Conservation (phyloP, 1,140 invertebrate species). For the Callitettix versicolor region DNA sequence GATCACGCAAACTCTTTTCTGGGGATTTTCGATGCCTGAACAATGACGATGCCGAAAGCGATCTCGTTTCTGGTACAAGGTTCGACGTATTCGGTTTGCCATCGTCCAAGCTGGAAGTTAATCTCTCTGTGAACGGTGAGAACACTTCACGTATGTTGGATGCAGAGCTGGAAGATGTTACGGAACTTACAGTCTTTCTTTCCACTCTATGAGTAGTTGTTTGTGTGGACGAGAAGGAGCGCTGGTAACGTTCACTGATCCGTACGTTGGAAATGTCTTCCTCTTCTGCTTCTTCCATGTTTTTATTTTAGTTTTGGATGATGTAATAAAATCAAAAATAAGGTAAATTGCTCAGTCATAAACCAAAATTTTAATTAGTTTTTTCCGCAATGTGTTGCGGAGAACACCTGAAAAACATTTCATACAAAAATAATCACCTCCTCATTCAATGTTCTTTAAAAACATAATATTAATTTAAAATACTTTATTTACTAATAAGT, state of each 20-base stretch:
- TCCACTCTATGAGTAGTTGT: background rate
- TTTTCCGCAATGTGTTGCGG: no score
- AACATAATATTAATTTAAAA: no score
- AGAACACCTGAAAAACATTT: no score
- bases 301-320: no score
- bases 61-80: background rate
- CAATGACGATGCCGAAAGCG: background rate
- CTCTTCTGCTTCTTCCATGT: slow-evolving; percentile 9
- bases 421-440: no score
- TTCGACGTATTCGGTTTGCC: background rate
- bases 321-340: no score
- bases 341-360: no score
- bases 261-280: background rate
- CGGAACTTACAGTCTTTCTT: background rate
- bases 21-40: background rate
- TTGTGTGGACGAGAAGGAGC: background rate
- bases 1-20: background rate
- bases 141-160: background rate
- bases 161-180: background rate
- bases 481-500: no score
- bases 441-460: no score
- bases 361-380: no score
- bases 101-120: slow-evolving; percentile 2
- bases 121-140: background rate
- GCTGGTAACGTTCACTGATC: background rate